These are phyloP conservation scores for Campylomormyrus tamandua DNA, from an alignment of 2,113 vertebrate species.

Conservation along the genomic window DNA sequence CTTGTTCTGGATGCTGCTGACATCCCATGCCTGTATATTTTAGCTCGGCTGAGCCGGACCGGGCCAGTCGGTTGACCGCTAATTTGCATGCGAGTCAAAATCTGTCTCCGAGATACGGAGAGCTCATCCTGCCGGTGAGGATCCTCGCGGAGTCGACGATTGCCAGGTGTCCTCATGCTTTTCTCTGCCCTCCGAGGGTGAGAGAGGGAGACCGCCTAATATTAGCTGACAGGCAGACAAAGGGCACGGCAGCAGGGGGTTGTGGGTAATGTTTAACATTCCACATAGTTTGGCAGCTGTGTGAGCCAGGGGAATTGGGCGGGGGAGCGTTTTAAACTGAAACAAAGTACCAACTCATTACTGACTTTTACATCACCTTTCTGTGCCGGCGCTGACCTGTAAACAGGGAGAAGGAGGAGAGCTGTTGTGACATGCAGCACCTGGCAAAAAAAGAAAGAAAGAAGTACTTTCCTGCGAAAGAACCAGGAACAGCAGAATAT, in stretches of 20 bases:
- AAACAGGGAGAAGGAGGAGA: slow-evolving; percentile 30
- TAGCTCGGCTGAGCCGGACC: not conserved
- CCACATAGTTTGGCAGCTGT: slow-evolving; percentile 44
- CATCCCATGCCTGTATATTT: not conserved
- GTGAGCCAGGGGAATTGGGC: slow-evolving; percentile 26
- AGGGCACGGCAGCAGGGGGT: slow-evolving; percentile 47
- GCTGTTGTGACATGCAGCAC: slow-evolving; percentile 43
- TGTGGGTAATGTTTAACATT: slow-evolving; percentile 49
- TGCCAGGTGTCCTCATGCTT: slow-evolving; percentile 29
- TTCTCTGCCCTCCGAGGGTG: slow-evolving; percentile 38
- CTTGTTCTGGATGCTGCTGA: not conserved
- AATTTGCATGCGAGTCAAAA: not conserved
- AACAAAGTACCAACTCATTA: slow-evolving; percentile 55
- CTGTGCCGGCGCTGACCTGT: slow-evolving; percentile 49
- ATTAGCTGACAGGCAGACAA: slow-evolving; percentile 55
- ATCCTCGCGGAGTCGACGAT: not conserved
- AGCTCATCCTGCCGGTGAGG: not conserved
- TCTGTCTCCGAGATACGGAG: not conserved
- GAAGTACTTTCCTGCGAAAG: slow-evolving; percentile 6
- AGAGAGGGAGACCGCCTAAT: slow-evolving; percentile 45
- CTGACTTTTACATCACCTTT: slow-evolving; percentile 37
- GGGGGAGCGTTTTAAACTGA: slow-evolving; percentile 32
- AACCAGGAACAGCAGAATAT: slow-evolving; percentile 29
- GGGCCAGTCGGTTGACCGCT: not conserved
- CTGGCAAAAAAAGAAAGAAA: slow-evolving; percentile 8